Evolutionary conservation across 1,140 invertebrate genomes (phyloP), one percentile per base, ranked within the genome.

Genomic region (Papilio xuthus): DNA sequence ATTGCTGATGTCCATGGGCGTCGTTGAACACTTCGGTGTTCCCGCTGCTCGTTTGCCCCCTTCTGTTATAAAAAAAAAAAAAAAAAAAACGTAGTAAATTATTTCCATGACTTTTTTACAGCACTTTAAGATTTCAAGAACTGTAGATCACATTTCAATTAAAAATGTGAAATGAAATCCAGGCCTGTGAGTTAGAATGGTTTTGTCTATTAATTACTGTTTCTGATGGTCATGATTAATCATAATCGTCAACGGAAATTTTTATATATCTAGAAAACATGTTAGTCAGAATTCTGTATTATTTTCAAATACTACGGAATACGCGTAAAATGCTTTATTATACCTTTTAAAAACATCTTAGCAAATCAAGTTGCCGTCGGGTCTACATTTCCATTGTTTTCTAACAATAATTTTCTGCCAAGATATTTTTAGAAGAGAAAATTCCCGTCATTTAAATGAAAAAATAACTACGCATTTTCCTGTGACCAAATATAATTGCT

Each of bases 361-460:
- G 60, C 60, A 67, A n/a, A 67, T 18, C n/a, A 12, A 15, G 12
- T 10, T 15, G 60, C 26, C 26, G 26, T 4, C 60, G 6, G 60
- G 78, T 72, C 50, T 50, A 8, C 44, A 32, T 28, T 47, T 70
- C 80, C 80, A 84, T 86, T 86, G 83, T 84, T 85, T 86, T 78
- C 81, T 85, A 84, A 84, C 75, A 73, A 81, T 85, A 84, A 85
- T 87, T 87, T 87, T 84, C 83, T 85, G 82, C 82, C 78, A 71
- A 77, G 80, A 78, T 82, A 83, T 82, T 81, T 85, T 81, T 80
- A 79, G 60, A 28, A 28, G 60, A 67, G 13, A 67, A 32, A 28
- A 67, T 28, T 28, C 60, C 15, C 60, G 26, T 67, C 60, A 28
- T 32, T 67, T 28, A 67, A 67, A 67, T 67, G 26, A 67, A 32